Percentiles rank a stretch among this genome's conserved stretches.
Evolutionary conservation across 2,797 vertebrate species (phyloP).

Genomic region (Heterohyrax brucei): DNA sequence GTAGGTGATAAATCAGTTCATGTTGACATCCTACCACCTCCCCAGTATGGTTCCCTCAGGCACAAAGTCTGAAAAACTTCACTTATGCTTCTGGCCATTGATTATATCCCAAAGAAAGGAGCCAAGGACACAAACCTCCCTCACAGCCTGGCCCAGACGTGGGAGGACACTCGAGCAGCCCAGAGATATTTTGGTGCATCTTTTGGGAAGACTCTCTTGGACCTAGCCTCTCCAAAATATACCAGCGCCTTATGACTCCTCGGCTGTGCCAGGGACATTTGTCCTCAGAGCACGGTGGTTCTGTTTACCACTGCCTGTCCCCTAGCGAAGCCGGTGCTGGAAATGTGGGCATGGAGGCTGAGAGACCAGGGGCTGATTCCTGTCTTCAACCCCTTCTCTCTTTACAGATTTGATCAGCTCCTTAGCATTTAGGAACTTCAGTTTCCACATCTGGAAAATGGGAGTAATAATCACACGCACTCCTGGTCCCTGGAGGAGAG

Average conservation of each 20-base stretch:
- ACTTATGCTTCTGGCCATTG: background rate
- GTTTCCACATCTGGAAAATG: conserved; percentile 58
- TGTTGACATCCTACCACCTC: rapidly evolving
- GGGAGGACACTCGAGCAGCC: background rate
- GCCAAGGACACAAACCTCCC: background rate
- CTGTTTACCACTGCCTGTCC: background rate
- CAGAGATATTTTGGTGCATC: conserved; percentile 50
- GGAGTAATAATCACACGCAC: background rate
- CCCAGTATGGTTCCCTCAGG: rapidly evolving
- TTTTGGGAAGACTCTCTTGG: background rate
- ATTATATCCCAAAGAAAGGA: background rate
- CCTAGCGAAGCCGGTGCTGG: rapidly evolving
- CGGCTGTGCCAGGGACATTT: background rate
- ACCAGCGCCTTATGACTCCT: background rate
- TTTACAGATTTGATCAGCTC: background rate
- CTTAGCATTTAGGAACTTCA: background rate
- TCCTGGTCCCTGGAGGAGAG: background rate
- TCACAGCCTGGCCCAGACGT: background rate
- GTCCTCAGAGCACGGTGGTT: background rate
- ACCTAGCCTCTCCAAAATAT: background rate
- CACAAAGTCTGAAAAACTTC: background rate
- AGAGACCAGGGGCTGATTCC: background rate
- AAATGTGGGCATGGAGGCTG: background rate
- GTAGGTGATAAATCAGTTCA: background rate
- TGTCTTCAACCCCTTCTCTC: background rate